Conservation (phyloP, 2,888 invertebrate genomes). For the Drosophila affinis region DNA sequence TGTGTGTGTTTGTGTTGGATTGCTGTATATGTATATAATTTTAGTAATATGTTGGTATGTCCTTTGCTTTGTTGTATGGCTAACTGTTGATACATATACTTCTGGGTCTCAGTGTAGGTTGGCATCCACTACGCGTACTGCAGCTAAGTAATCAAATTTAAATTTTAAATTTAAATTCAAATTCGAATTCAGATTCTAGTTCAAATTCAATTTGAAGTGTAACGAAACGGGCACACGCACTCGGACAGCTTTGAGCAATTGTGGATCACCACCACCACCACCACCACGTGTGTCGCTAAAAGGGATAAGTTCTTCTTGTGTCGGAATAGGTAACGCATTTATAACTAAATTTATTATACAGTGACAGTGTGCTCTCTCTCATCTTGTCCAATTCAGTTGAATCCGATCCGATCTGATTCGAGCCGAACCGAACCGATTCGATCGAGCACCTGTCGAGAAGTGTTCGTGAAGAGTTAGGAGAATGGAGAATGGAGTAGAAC, state of each 20-base stretch:
- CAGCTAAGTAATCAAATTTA: constrained; percentile 15
- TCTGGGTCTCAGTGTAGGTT: constrained; percentile 27
- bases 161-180: constrained; percentile 3
- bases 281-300: constrained; percentile 53
- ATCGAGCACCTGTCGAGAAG: constrained; percentile 15
- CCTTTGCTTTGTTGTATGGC: constrained; percentile 24
- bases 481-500: constrained; percentile 61
- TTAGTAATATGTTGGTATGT: constrained; percentile 48
- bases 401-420: constrained; percentile 1
- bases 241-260: constrained; percentile 70
- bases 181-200: constrained; percentile 25
- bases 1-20: constrained; percentile 43
- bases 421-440: constrained; percentile 9
- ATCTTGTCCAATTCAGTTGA: neutral
- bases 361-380: constrained; percentile 23
- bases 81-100: constrained; percentile 34
- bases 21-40: constrained; percentile 60
- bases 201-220: constrained; percentile 34
- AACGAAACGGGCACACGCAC: constrained; percentile 74
- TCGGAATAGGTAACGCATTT: constrained; percentile 57
- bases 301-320: constrained; percentile 72
- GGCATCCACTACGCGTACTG: constrained; percentile 34
- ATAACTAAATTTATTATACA: constrained; percentile 53
- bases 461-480: constrained; percentile 38
- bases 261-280: constrained; percentile 45